Percentiles rank a stretch among this genome's conserved stretches.
phyloP scores from a whole-genome alignment of 2,113 vertebrate genomes.

The Aegithalos caudatus region DNA sequence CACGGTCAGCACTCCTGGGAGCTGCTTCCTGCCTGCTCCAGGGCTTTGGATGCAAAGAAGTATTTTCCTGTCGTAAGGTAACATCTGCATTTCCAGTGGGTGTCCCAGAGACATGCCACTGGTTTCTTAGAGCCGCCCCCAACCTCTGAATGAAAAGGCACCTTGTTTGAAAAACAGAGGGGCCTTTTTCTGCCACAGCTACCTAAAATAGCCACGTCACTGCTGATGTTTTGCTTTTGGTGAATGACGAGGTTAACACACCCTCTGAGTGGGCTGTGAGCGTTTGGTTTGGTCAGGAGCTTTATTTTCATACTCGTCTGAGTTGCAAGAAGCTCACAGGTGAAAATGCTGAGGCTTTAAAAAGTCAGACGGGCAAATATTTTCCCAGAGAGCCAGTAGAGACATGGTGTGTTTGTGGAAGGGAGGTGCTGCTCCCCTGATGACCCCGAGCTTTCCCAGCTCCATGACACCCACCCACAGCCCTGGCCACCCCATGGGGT shows the following conservation, averaged over 20 bases:
- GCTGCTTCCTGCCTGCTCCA: background rate
- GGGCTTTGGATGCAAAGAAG: background rate
- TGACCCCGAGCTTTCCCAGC: background rate
- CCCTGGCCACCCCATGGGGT: accelerated
- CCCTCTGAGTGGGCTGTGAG: background rate
- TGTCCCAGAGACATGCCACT: background rate
- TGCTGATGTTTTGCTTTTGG: slow-evolving; percentile 7
- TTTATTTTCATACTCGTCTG: background rate
- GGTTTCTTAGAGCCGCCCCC: background rate
- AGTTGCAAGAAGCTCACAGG: background rate
- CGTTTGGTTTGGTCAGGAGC: background rate
- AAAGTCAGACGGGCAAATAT: background rate
- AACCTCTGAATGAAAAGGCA: slow-evolving; percentile 28
- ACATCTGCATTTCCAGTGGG: background rate
- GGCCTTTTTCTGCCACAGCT: background rate
- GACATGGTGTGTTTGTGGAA: background rate
- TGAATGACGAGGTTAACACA: background rate
- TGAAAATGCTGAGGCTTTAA: background rate
- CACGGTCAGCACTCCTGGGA: background rate
- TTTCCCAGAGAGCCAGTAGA: background rate
- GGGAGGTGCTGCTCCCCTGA: background rate
- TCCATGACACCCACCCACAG: accelerated
- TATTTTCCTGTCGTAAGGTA: background rate
- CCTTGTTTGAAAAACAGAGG: slow-evolving; percentile 38
- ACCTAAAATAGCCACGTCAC: background rate